A percentile compares a stretch with the other conserved stretches of the same genome.
These are phyloP conservation scores for Sebastolobus altivelis DNA, from an alignment of 2,797 vertebrate species.

Conservation along the genomic window DNA sequence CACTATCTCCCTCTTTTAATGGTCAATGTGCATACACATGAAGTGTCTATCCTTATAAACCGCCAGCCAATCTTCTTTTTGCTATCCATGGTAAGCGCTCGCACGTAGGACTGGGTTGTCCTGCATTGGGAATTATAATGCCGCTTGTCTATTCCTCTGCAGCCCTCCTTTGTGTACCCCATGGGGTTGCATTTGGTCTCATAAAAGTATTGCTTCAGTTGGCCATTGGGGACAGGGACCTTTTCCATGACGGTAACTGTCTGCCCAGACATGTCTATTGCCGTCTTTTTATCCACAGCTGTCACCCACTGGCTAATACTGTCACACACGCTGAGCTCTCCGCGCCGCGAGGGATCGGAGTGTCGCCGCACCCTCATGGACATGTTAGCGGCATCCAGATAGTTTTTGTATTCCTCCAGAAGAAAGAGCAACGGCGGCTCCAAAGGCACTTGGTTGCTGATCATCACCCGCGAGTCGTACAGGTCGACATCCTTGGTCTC, in stretches of 20 bases:
- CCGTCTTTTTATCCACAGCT: slow-evolving; percentile 99
- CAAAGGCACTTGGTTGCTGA: slow-evolving; percentile 99
- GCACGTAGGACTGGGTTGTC: slow-evolving; percentile 99
- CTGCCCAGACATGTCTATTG: slow-evolving; percentile 99
- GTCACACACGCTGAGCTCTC: slow-evolving; percentile 99
- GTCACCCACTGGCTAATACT: slow-evolving; percentile 99
- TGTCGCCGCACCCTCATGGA: slow-evolving; percentile 98
- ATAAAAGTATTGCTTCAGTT: slow-evolving; percentile 99
- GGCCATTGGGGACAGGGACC: slow-evolving; percentile 97
- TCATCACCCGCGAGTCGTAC: slow-evolving; percentile 97
- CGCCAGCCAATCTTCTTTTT: slow-evolving; percentile 99
- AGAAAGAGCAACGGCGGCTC: slow-evolving; percentile 99
- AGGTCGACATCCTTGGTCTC: slow-evolving; percentile 96
- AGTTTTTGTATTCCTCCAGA: slow-evolving; percentile 99
- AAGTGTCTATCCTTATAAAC: slow-evolving; percentile 99
- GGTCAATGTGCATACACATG: slow-evolving; percentile 99
- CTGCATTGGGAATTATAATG: slow-evolving; percentile 99
- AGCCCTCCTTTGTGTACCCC: slow-evolving; percentile 99
- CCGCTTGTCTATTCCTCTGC: slow-evolving; percentile 99
- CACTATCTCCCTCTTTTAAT: slow-evolving; percentile 99
- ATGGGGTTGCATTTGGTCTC: slow-evolving; percentile 99
- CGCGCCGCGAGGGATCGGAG: slow-evolving; percentile 96
- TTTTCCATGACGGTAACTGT: slow-evolving; percentile 98
- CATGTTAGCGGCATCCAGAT: slow-evolving; percentile 99
- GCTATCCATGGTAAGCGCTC: slow-evolving; percentile 99